Conservation (phyloP, 1,140 invertebrate species). For the Gyrodactylus salaris region DNA sequence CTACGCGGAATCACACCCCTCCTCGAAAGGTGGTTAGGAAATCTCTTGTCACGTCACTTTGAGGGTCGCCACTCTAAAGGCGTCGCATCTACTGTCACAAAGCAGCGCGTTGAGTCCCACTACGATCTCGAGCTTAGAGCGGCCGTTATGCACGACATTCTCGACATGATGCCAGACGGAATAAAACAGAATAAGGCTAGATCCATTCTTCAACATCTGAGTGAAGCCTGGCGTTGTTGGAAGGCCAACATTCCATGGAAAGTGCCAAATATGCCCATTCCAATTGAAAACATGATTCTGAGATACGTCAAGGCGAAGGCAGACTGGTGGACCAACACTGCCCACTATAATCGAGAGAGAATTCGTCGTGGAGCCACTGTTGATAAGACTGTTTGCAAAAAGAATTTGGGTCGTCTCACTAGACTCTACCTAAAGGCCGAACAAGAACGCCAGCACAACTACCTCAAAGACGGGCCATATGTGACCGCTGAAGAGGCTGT, state of each 20-base stretch:
- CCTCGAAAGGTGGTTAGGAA: conserved; percentile 83
- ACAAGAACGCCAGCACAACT: conserved; percentile 94
- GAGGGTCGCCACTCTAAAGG: conserved; percentile 93
- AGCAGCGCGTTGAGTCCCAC: conserved; percentile 91
- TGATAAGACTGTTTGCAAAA: conserved; percentile 97
- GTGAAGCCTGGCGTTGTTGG: conserved; percentile 97
- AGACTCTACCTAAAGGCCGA: conserved; percentile 85
- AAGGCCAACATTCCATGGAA: conserved; percentile 99
- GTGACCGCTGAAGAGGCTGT: conserved; percentile 96
- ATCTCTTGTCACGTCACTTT: conserved; percentile 79
- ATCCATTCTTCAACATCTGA: conserved; percentile 87
- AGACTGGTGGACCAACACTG: conserved; percentile 99
- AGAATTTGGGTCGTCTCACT: conserved; percentile 80
- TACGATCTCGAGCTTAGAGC: conserved; percentile 88
- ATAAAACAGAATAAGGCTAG: conserved; percentile 98
- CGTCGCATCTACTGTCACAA: conserved; percentile 95
- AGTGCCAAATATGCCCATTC: conserved; percentile 81
- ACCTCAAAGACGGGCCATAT: conserved; percentile 91
- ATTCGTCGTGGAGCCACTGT: conserved; percentile 25
- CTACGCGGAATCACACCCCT: conserved; percentile 91
- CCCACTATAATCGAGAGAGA: conserved; percentile 89
- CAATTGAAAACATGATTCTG: conserved; percentile 98
- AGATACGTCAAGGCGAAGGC: conserved; percentile 98
- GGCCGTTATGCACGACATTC: conserved; percentile 96
- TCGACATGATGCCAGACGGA: conserved; percentile 99